Evolutionary conservation across 2,888 invertebrate genomes (phyloP).

Genomic region (Amphipoea oculea): DNA sequence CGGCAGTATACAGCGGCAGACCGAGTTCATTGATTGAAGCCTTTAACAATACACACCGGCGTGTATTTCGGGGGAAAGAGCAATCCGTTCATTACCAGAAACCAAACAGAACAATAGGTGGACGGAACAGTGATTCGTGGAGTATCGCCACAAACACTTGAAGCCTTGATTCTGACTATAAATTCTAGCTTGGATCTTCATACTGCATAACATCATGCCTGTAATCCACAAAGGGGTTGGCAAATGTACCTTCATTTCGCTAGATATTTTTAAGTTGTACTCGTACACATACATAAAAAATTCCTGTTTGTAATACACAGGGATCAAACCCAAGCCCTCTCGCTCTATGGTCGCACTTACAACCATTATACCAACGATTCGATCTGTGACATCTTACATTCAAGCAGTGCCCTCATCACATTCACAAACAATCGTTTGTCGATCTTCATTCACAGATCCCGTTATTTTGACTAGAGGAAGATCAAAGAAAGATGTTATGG

Average conservation of each 20-base stretch:
- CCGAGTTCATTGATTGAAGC: neutral
- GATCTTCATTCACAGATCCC: neutral
- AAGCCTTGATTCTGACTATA: neutral
- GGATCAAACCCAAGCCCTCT: neutral
- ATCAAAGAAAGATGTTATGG: neutral
- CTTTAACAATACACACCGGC: neutral
- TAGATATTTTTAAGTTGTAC: neutral
- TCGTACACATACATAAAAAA: neutral
- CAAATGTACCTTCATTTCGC: neutral
- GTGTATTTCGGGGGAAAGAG: neutral
- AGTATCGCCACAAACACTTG: constrained; percentile 1
- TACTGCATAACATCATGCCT: neutral
- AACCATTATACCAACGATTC: too few relatives aligned
- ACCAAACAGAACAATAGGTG: constrained; percentile 7
- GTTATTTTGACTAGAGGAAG: neutral
- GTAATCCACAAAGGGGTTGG: neutral
- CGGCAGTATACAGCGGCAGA: neutral
- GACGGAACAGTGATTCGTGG: neutral
- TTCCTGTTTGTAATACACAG: neutral
- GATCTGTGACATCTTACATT: too few relatives aligned
- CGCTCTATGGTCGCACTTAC: neutral
- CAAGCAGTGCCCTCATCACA: neutral
- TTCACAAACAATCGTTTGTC: too few relatives aligned
- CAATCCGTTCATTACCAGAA: neutral
- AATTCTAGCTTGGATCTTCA: neutral